A percentile compares a stretch with the other conserved stretches of the same genome.
Conservation (phyloP, 2,113 vertebrate genomes). For the Piprites chloris region DNA sequence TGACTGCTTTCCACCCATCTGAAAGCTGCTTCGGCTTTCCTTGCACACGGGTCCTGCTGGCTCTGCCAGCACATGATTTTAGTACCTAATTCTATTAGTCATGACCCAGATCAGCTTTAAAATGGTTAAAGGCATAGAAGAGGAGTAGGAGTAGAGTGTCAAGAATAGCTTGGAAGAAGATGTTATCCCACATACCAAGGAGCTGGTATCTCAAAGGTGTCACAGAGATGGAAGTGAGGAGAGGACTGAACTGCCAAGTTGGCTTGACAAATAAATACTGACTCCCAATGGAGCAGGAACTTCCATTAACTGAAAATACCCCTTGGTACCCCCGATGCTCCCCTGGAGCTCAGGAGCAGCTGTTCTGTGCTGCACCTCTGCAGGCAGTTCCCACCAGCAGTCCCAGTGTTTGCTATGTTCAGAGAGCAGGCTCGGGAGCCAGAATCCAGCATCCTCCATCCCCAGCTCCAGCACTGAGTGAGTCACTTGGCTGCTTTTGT, state of each 20-base stretch:
- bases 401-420: neutral
- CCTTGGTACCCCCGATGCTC: neutral
- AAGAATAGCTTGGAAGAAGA: constrained; percentile 64
- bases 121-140: constrained; percentile 63
- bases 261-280: neutral
- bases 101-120: constrained; percentile 58
- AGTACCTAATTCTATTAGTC: constrained; percentile 56
- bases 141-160: constrained; percentile 51
- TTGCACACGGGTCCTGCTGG: neutral
- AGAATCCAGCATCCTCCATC: neutral
- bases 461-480: neutral
- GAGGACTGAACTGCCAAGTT: constrained; percentile 2
- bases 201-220: constrained; percentile 57
- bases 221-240: constrained; percentile 43
- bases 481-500: constrained; percentile 24
- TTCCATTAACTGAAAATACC: neutral
- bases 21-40: neutral
- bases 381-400: neutral
- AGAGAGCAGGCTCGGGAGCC: neutral
- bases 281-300: neutral
- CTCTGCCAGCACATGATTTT: constrained; percentile 28
- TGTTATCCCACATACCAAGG: constrained; percentile 53
- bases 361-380: neutral
- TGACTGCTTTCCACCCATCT: neutral
- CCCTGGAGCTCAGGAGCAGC: neutral